phyloP scores from a whole-genome alignment of 2,888 invertebrate species.

The Eulithis prunata region DNA sequence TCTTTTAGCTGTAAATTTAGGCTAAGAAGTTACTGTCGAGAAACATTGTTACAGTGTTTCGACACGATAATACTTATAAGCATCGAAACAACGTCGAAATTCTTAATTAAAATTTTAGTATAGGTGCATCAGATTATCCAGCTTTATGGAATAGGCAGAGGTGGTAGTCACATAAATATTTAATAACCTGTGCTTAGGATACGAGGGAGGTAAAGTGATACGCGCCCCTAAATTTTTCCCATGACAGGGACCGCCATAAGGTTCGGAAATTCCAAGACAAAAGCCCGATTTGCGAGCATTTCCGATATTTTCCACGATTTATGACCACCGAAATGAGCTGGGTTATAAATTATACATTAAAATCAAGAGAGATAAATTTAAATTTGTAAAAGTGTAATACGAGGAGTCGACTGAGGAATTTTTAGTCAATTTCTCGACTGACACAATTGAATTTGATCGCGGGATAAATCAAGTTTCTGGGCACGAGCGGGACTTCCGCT shows the following conservation, averaged over 20 bases:
- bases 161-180: neutral
- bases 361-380: conserved; percentile 47
- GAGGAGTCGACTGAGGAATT: conserved; percentile 66
- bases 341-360: conserved; percentile 39
- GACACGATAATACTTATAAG: no score
- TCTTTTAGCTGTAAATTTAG: neutral
- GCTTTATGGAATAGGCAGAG: no score
- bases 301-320: conserved; percentile 27
- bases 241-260: conserved; percentile 9
- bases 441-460: conserved; percentile 80
- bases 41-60: no score
- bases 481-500: conserved; percentile 70
- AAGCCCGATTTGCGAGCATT: conserved; percentile 19
- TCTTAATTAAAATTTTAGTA: no score
- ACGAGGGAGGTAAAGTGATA: neutral
- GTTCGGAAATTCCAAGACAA: conserved; percentile 16
- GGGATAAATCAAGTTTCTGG: conserved; percentile 74
- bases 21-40: neutral
- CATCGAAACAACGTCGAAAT: no score
- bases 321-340: conserved; percentile 26
- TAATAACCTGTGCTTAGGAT: neutral
- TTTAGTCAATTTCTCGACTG: conserved; percentile 78
- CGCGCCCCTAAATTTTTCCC: neutral
- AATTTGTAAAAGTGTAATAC: conserved; percentile 54
- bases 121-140: no score